Evolutionary conservation across 1,140 invertebrate genomes (phyloP), one percentile per base, ranked within the genome.

Genomic region (Cataglyphis hispanica): DNA sequence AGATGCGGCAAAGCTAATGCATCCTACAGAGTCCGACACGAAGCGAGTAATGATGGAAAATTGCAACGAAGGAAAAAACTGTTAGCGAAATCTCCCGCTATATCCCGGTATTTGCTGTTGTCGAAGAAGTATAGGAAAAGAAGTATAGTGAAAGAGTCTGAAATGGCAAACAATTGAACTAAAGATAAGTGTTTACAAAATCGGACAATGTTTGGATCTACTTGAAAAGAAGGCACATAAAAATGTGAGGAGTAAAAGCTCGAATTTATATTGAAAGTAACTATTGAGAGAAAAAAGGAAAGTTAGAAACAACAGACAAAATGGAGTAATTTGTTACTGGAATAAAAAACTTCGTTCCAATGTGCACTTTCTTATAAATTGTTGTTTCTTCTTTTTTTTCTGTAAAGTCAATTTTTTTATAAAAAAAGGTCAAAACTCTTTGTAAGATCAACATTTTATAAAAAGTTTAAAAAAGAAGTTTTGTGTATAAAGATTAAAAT

Each of bases 121-220:
- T 27, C 19, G 8, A 56, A 16, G 8, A 25, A 27, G 50, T 74
- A 50, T 60, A 50, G 67, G 31, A 74, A 58, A 40, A 50, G 46
- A 50, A 50, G 46, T 50, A 50, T 50, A 16, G 4, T 37, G 19
- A 67, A 56, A 27, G 72, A 40, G 19, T 22, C 60, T 34, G 27
- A 78, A 53, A 58, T 6, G 50, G 46, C 25, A 43, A 76, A 76
- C 76, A 83, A 74, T 53, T n/a, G 86, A 67, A 74, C 63, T 50
- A 56, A 63, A 64, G 70, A 75, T 75, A 75, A 86, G 53, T 80
- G 75, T 34, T 69, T 37, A 69, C 85, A 80, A 85, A 86, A 85
- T 53, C 37, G 74, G 16, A 63, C 56, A n/a, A 37, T 64, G 69
- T 75, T 69, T 53, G 40, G 1, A 58, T 0, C 53, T 1, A 8